Evolutionary conservation across 2,888 invertebrate species (phyloP), one percentile per base, ranked within the genome.

Genomic region (Criorhina ranunculi): DNA sequence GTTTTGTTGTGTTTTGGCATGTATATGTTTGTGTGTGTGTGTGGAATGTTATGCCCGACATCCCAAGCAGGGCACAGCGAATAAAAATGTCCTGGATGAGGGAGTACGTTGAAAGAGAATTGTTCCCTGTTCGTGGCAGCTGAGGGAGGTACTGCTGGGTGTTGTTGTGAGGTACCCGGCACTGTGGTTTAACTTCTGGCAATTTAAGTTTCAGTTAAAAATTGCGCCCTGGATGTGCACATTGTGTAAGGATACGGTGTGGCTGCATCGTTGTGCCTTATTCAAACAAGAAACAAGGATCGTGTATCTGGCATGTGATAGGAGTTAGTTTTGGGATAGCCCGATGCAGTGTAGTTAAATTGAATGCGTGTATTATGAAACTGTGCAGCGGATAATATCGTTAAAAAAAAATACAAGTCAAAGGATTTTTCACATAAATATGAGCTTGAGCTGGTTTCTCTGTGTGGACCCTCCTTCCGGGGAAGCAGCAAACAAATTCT

Each of bases 11-110:
- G 72, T 42, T 33, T 40, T 37, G n/a, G n/a, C n/a, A n/a, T n/a
- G n/a, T n/a, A n/a, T n/a, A n/a, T n/a, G 17, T 24, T 24, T 24
- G 1, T 24, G 2, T 1, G 24, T 24, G 24, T 24, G 53, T 53
- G 57, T 33, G 66, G 67, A 55, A 73, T 78, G 83, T 75, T 70
- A 73, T 67, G 75, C 80, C 76, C 75, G 79, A 76, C 64, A 80
- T 85, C 70, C 75, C 64, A 85, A 80, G 85, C 46, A 70, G 80
- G 85, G 64, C 85, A 80, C 31, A 69, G 44, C 79, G 75, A 53
- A 85, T 85, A 80, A 76, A 85, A 85, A 85, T 70, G 66, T 80
- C 69, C 80, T 80, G 75, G 70, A 75, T 76, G 80, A 70, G 80
- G 75, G 85, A 76, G 53, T 75, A 64, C 55, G 67, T 70, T 85